Evolutionary conservation across 2,888 invertebrate genomes (phyloP).

Genomic region (Biston betularia): DNA sequence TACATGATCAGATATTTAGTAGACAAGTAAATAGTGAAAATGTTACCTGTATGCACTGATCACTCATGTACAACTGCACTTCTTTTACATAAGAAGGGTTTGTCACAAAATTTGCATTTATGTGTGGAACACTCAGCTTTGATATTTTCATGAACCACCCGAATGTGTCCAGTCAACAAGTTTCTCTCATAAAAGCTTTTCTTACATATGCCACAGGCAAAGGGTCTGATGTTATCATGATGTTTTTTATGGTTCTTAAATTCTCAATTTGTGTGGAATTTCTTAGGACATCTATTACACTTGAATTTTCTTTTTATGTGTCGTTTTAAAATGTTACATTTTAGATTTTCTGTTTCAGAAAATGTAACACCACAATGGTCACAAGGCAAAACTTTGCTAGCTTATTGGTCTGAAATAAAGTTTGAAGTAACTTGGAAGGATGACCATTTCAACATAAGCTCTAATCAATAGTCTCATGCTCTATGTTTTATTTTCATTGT

Average conservation of each 20-base stretch:
- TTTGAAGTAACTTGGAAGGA: neutral
- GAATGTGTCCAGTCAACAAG: neutral
- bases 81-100: slow-evolving; percentile 3
- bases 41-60: slow-evolving; percentile 24
- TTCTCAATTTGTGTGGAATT: neutral
- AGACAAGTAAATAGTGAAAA: neutral
- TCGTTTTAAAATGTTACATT: neutral
- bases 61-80: slow-evolving; percentile 21
- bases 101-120: slow-evolving; percentile 27
- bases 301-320: slow-evolving; percentile 16
- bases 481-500: neutral
- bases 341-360: neutral
- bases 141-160: slow-evolving; percentile 4
- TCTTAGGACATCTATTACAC: slow-evolving; percentile 21
- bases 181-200: slow-evolving; percentile 5
- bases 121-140: neutral
- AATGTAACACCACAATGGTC: slow-evolving; percentile 5
- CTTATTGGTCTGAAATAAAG: slow-evolving; percentile 8
- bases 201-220: slow-evolving; percentile 11
- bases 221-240: slow-evolving; percentile 7
- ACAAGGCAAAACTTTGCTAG: neutral
- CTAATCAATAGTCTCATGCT: neutral
- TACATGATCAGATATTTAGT: neutral
- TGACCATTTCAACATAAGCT: neutral
- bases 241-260: slow-evolving; percentile 5